A percentile compares a stretch with the other conserved stretches of the same genome.
Evolutionary conservation across 1,140 invertebrate species (phyloP).

Genomic region (Drosophila pruinosa): DNA sequence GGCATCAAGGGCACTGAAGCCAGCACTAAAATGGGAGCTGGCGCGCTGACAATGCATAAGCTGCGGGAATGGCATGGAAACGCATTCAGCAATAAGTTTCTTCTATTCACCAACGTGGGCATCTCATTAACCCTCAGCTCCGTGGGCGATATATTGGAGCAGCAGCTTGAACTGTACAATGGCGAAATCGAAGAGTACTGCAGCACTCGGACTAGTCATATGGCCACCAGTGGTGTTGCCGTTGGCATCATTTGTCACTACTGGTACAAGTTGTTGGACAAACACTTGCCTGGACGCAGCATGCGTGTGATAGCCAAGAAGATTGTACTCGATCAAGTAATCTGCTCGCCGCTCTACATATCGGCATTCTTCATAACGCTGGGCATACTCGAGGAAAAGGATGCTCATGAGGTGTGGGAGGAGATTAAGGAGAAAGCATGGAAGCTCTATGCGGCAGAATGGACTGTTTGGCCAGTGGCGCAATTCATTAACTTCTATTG

Average conservation of each 20-base stretch:
- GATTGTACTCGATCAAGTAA: conserved; percentile 92
- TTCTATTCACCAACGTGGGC: conserved; percentile 93
- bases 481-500: conserved; percentile 95
- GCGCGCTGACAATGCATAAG: conserved; percentile 40
- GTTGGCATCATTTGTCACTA: conserved; percentile 93
- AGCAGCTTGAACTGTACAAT: conserved; percentile 91
- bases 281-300: conserved; percentile 86
- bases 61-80: conserved; percentile 61
- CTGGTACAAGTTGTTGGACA: conserved; percentile 91
- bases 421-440: conserved; percentile 92
- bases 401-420: conserved; percentile 86
- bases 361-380: conserved; percentile 91
- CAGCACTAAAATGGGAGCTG: neutral
- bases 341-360: conserved; percentile 94
- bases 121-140: conserved; percentile 91
- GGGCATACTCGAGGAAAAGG: conserved; percentile 88
- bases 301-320: conserved; percentile 91
- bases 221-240: conserved; percentile 90
- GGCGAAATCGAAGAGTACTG: conserved; percentile 87
- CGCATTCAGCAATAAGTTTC: conserved; percentile 89
- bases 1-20: neutral
- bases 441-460: conserved; percentile 90
- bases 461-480: conserved; percentile 92
- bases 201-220: conserved; percentile 88
- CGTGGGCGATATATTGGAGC: conserved; percentile 92